phyloP scores from a whole-genome alignment of 2,797 vertebrate genomes.

The Acrossocheilus wenchowensis region DNA sequence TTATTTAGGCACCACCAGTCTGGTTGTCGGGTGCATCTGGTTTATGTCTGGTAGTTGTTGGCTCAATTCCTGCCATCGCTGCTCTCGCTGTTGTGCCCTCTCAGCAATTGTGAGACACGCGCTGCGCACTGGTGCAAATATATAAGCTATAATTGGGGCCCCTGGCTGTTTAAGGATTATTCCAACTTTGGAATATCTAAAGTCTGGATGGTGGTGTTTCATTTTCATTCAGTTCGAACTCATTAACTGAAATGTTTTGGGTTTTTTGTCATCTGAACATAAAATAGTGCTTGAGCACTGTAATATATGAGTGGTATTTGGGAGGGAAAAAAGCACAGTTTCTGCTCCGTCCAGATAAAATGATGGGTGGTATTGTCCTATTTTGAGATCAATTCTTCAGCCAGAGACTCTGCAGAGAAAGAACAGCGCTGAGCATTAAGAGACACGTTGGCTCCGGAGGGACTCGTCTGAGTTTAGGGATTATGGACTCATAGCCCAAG shows the following conservation, averaged over 20 bases:
- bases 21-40: conserved; percentile 56
- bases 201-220: conserved; percentile 70
- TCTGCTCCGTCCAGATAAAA: conserved; percentile 63
- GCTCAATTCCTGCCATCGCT: conserved; percentile 65
- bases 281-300: background rate
- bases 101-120: conserved; percentile 69
- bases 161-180: conserved; percentile 59
- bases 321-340: background rate
- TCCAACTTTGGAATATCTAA: conserved; percentile 71
- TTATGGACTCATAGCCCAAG: conserved; percentile 75
- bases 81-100: conserved; percentile 69
- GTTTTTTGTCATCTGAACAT: background rate
- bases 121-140: conserved; percentile 68
- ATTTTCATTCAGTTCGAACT: conserved; percentile 14
- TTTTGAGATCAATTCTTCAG: conserved; percentile 71
- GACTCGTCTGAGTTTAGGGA: conserved; percentile 71
- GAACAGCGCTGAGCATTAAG: conserved; percentile 53
- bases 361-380: conserved; percentile 67
- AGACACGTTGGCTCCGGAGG: conserved; percentile 70
- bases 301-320: background rate
- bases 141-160: conserved; percentile 76
- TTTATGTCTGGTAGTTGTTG: conserved; percentile 62
- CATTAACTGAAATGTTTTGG: conserved; percentile 51
- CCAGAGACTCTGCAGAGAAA: conserved; percentile 57
- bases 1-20: conserved; percentile 57